A percentile compares a stretch with the other conserved stretches of the same genome.
Conservation (phyloP, 1,140 invertebrate genomes). For the Andrena cerasifolii region DNA sequence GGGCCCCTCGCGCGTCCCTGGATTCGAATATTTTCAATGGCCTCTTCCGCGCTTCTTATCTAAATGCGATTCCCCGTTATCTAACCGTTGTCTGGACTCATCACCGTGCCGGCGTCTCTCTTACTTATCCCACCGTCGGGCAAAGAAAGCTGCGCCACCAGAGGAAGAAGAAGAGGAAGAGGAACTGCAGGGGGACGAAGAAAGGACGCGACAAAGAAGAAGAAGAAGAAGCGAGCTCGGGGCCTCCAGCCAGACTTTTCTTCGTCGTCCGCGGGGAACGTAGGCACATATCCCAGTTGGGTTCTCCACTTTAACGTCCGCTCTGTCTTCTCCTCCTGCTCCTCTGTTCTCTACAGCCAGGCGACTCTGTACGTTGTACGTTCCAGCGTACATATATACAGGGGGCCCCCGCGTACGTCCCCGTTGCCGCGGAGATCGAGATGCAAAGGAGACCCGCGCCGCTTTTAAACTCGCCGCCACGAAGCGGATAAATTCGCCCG, state of each 20-base stretch:
- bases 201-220: not conserved
- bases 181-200: not conserved
- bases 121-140: slow-evolving; percentile 30
- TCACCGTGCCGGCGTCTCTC: slow-evolving; percentile 44
- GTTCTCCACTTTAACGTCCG: slow-evolving; percentile 57
- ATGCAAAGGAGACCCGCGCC: slow-evolving; percentile 78
- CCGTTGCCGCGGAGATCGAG: slow-evolving; percentile 72
- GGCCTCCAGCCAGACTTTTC: slow-evolving; percentile 39
- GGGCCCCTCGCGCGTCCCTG: not conserved
- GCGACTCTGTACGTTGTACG: slow-evolving; percentile 34
- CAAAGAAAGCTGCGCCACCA: too few relatives aligned
- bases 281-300: slow-evolving; percentile 38
- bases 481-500: slow-evolving; percentile 80
- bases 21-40: slow-evolving; percentile 33
- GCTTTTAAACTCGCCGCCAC: slow-evolving; percentile 79
- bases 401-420: slow-evolving; percentile 41
- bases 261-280: slow-evolving; percentile 37
- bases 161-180: slow-evolving; percentile 1
- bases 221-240: slow-evolving; percentile 28
- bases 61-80: slow-evolving; percentile 59
- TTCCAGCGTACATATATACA: slow-evolving; percentile 53
- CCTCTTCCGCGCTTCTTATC: slow-evolving; percentile 43
- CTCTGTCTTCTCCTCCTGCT: slow-evolving; percentile 41
- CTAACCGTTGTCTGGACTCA: slow-evolving; percentile 54
- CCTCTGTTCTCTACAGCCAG: slow-evolving; percentile 3